Base-by-base conservation (phyloP, 2,797 vertebrate genomes). In the Tauraco hartlaubi region DNA sequence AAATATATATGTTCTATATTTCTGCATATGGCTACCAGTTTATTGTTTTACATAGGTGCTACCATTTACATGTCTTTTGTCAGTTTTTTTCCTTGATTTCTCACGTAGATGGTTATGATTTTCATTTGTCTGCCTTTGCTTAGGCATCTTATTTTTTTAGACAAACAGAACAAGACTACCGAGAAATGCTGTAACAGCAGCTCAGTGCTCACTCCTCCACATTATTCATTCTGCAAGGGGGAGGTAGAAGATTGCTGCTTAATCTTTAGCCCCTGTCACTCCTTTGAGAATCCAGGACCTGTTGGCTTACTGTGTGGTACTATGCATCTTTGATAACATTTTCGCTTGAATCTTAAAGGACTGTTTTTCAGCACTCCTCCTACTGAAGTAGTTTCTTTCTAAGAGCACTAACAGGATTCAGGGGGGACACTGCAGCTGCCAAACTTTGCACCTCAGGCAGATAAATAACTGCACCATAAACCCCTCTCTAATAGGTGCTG, bases 231-330 rank as follows among this genome's bases (percentile, higher is more conserved):
- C 86, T 95, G 82, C 74, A 73, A 85, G 64, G 77, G 84, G n/a
- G 62, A 93, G 39, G 71, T 29, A 51, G 84, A 85, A 95, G 77
- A 76, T 89, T 73, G 77, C 91, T 49, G 35, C 64, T 88, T 93
- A 82, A 81, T 91, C 90, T 89, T 95, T 96, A 94, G 81, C 37
- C 80, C n/a, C n/a, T 84, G 62, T 85, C 90, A 92, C 55, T 93
- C 31, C 52, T 67, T 44, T 63, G 76, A 81, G 43, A 86, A 39
- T 71, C 21, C 80, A 91, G 85, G 63, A 73, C 69, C 74, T 76
- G 37, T 17, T 81, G 80, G 37, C 58, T 59, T 79, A 28, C 62
- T 55, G 8, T 46, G 39, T 88, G 55, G 61, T 68, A 5, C 58
- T 55, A 0, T 56, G 61, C 35, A 9, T 67, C 80, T 86, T 80